Percentiles rank a stretch among this genome's conserved stretches.
These are phyloP conservation scores for Orius laevigatus DNA, from an alignment of 1,140 invertebrate genomes.

Conservation along the genomic window DNA sequence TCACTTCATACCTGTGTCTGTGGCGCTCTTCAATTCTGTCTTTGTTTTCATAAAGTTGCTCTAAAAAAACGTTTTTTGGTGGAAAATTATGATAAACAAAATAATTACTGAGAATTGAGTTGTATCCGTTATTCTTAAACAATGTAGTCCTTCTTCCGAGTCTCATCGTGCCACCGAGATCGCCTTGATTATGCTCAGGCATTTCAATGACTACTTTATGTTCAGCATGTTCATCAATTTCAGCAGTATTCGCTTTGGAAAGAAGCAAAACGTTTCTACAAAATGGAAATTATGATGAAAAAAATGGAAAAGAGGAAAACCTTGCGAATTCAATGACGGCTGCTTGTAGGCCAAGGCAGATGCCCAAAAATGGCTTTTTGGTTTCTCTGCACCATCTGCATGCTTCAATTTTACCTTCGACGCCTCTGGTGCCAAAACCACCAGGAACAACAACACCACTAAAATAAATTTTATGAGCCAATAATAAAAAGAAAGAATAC, in stretches of 20 bases:
- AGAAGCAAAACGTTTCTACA: slow-evolving; percentile 62
- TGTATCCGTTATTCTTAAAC: slow-evolving; percentile 38
- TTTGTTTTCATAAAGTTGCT: slow-evolving; percentile 67
- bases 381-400: slow-evolving; percentile 84
- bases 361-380: slow-evolving; percentile 76
- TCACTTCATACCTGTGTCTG: slow-evolving; percentile 90
- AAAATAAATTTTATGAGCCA: slow-evolving; percentile 21
- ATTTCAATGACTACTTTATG: slow-evolving; percentile 90
- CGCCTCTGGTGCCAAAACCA: slow-evolving; percentile 89
- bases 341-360: slow-evolving; percentile 93
- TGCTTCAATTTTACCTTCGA: slow-evolving; percentile 91
- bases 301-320: slow-evolving; percentile 19
- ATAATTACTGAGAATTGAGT: slow-evolving; percentile 42
- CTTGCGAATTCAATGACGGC: slow-evolving; percentile 92
- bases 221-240: slow-evolving; percentile 56
- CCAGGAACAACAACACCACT: slow-evolving; percentile 92
- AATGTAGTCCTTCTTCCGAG: slow-evolving; percentile 79
- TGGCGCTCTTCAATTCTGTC: slow-evolving; percentile 87
- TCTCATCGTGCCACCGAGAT: slow-evolving; percentile 96
- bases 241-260: slow-evolving; percentile 70
- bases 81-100: slow-evolving; percentile 6
- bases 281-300: background rate
- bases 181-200: slow-evolving; percentile 89
- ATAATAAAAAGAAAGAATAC: slow-evolving; percentile 23
- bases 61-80: slow-evolving; percentile 30